Percentiles rank a stretch among this genome's conserved stretches.
Evolutionary conservation across 2,113 vertebrate genomes (phyloP).

Genomic region (Oreocharis arfaki): DNA sequence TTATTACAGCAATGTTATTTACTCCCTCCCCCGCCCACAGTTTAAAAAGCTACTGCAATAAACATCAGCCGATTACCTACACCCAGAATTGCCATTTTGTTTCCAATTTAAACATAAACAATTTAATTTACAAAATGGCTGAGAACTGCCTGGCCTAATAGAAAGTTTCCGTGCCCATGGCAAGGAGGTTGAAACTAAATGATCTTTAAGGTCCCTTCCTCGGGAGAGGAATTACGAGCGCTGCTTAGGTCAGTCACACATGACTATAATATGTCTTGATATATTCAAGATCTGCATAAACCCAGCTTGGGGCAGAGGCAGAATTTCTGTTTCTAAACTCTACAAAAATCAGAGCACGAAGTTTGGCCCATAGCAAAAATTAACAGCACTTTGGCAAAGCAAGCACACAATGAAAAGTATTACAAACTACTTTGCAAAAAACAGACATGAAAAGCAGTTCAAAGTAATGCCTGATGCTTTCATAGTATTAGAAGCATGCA

Average conservation of each 20-base stretch:
- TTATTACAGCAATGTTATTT: constrained; percentile 15
- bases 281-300: background rate
- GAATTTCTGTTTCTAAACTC: background rate
- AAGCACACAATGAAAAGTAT: background rate
- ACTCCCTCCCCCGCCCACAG: background rate
- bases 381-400: background rate
- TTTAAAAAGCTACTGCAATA: background rate
- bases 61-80: background rate
- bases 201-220: background rate
- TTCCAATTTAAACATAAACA: background rate
- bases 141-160: background rate
- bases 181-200: background rate
- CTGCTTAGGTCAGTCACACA: background rate
- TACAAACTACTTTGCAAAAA: background rate
- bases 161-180: background rate
- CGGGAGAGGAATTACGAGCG: background rate
- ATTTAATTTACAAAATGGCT: background rate
- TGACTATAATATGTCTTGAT: no score
- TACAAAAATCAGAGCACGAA: background rate
- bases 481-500: background rate
- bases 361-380: background rate
- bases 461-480: background rate
- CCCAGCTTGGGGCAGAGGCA: background rate
- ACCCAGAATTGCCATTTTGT: background rate
- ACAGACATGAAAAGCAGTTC: background rate